These are phyloP conservation scores for Scatophagus argus DNA, from an alignment of 2,113 vertebrate genomes.

Conservation along the genomic window DNA sequence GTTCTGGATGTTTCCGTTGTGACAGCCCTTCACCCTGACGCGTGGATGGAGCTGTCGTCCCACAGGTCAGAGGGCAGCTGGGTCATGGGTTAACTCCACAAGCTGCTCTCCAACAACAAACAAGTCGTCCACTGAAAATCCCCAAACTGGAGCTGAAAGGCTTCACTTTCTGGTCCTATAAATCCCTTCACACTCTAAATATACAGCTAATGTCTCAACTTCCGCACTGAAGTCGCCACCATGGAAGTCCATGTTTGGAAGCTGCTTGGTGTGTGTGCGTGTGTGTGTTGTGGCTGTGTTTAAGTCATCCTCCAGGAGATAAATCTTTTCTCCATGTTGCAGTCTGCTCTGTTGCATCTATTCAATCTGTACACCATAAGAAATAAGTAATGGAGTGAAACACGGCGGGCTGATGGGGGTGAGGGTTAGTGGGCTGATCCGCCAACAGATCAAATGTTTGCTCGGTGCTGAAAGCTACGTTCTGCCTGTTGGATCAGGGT, in stretches of 20 bases:
- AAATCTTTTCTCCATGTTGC: not conserved
- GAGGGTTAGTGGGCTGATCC: conserved; percentile 42
- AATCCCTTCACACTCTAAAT: conserved; percentile 46
- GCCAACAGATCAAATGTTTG: conserved; percentile 62
- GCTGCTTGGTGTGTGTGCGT: not conserved
- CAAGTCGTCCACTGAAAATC: conserved; percentile 60
- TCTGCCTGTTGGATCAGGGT: conserved; percentile 66
- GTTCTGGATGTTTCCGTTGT: conserved; percentile 51
- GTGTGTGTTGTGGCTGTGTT: not conserved
- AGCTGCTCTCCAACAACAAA: conserved; percentile 77
- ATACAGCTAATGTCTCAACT: conserved; percentile 26
- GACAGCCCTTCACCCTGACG: conserved; percentile 75
- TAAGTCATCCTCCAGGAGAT: conserved; percentile 2
- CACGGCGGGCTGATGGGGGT: conserved; percentile 35
- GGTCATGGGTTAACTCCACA: conserved; percentile 80
- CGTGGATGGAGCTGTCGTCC: conserved; percentile 74
- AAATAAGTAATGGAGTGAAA: conserved; percentile 40
- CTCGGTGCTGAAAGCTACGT: conserved; percentile 70
- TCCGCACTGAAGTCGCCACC: conserved; percentile 20
- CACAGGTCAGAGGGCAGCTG: conserved; percentile 65
- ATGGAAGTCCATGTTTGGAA: conserved; percentile 9
- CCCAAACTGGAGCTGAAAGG: conserved; percentile 19
- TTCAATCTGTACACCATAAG: conserved; percentile 13
- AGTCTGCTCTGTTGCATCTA: not conserved
- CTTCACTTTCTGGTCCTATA: conserved; percentile 53